phyloP scores from a whole-genome alignment of 2,888 invertebrate species.

The Spisula solida region DNA sequence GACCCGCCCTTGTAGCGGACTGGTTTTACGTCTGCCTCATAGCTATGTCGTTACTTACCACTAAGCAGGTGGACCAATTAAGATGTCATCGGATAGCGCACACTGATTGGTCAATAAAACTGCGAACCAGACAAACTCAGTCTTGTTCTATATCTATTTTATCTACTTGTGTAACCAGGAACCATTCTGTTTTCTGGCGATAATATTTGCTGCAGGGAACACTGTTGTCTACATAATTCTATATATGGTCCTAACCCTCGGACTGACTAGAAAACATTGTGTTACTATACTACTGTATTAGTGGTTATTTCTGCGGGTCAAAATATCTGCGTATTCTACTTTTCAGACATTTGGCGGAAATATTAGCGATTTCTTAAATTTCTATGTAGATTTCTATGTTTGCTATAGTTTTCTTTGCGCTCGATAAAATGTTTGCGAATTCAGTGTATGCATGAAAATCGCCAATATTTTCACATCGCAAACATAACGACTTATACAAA shows the following conservation, averaged over 20 bases:
- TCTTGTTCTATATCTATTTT: not conserved
- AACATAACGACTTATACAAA: no score
- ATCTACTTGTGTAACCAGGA: not conserved
- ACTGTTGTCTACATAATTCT: constrained; percentile 7
- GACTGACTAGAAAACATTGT: not conserved
- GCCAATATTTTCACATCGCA: no score
- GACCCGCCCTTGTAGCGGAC: not conserved
- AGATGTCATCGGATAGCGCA: not conserved
- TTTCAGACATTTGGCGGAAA: no score
- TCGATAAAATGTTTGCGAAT: no score
- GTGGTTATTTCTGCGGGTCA: no score
- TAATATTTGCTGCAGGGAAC: constrained; percentile 3
- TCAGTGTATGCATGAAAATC: no score
- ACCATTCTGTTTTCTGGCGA: not conserved
- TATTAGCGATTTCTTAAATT: no score
- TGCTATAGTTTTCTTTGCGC: no score
- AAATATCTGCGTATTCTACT: no score
- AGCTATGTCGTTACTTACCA: not conserved
- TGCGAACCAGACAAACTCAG: not conserved
- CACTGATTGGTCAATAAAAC: constrained; percentile 19
- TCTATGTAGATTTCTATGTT: no score
- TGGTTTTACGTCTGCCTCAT: not conserved
- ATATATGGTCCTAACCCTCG: not conserved
- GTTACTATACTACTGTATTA: not conserved
- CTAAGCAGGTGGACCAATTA: constrained; percentile 15